Base-by-base conservation (phyloP, 1,140 invertebrate species). In the Heterodera carotae region DNA sequence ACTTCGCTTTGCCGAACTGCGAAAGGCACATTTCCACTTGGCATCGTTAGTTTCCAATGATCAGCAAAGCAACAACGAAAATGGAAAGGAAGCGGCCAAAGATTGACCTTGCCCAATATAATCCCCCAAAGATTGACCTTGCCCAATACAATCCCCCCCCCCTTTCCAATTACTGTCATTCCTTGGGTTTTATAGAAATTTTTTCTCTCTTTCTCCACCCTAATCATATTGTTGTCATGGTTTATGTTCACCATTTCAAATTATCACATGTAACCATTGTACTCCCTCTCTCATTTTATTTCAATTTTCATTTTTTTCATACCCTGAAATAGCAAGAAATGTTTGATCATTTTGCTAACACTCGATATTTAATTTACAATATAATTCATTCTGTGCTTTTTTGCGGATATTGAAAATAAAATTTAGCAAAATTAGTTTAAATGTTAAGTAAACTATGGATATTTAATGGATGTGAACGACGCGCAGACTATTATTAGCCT, bases 11-110 rank as follows among this genome's bases (percentile, higher is more conserved):
- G 91, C 94, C 18, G 92, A 94, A 72, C 90, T 99, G 36, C 90
- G 97, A 72, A 93, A 93, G 87, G 92, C 94, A 82, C 95, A 98
- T 90, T 99, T 99, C 89, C 92, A 93, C 84, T 90, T 96, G 83
- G 93, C 92, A 73, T 92, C 91, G 76, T 91, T 92, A 80, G 90
- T 90, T 76, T 90, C 91, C 84, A 88, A 89, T 77, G 90, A n/a
- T n/a, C 6, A 89, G 59, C 56, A 73, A 18, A 53, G 64, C 27
- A 56, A 56, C 48, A 56, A 56, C 5, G 48, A 56, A 56, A 56
- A 56, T 56, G 48, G 48, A 4, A 56, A 56, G 22, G 18, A 22
- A n/a, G 48, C 18, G 48, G 22, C 48, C 4, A n/a, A n/a, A n/a
- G 48, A 56, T 18, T 56, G 39, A 56, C n/a, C n/a, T n/a, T n/a